These are phyloP conservation scores for Druceiella hillmani DNA, from an alignment of 2,888 invertebrate genomes.

Conservation along the genomic window DNA sequence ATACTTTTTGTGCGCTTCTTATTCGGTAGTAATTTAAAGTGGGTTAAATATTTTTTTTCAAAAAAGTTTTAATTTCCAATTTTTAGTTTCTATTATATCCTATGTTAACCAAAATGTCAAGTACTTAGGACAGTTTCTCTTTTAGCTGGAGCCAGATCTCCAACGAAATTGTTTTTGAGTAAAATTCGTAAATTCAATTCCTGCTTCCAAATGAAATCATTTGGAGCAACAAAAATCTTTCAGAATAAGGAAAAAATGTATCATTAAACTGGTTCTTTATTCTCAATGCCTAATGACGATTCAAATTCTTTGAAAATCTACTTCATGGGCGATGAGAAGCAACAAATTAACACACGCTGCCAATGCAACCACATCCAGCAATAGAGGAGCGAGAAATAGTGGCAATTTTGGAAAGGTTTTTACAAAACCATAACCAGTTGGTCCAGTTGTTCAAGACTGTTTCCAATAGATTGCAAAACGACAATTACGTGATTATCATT, in stretches of 20 bases:
- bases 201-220: conserved; percentile 25
- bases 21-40: too few relatives aligned
- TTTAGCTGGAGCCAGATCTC: conserved; percentile 1
- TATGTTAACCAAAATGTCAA: too few relatives aligned
- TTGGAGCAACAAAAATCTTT: conserved; percentile 15
- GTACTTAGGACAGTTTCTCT: too few relatives aligned
- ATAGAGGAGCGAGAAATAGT: too few relatives aligned
- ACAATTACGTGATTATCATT: not conserved
- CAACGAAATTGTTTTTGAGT: conserved; percentile 17
- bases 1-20: too few relatives aligned
- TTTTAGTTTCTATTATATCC: too few relatives aligned
- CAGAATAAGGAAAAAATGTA: not conserved
- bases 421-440: not conserved
- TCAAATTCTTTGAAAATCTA: too few relatives aligned
- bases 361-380: conserved; percentile 1
- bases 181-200: conserved; percentile 19
- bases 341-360: not conserved
- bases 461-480: not conserved
- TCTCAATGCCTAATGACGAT: too few relatives aligned
- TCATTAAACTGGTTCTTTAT: not conserved
- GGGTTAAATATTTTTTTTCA: too few relatives aligned
- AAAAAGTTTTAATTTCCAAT: too few relatives aligned
- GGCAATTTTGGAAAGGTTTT: too few relatives aligned
- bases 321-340: too few relatives aligned
- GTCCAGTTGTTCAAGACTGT: not conserved